A percentile compares a stretch with the other conserved stretches of the same genome.
These are phyloP conservation scores for Rhincodon typus DNA, from an alignment of 2,797 vertebrate species.

Conservation along the genomic window DNA sequence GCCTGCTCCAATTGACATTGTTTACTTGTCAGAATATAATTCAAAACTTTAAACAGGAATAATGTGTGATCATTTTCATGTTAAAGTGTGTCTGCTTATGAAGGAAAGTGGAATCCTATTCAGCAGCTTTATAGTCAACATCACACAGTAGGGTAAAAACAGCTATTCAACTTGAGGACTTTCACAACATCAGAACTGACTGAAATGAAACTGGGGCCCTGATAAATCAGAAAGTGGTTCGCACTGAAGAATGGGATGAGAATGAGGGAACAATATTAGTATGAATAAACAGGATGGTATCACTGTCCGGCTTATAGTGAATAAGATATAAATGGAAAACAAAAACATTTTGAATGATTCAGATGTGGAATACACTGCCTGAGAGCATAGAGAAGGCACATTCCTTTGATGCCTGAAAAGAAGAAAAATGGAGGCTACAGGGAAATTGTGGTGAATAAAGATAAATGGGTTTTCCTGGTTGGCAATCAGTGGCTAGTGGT, in stretches of 20 bases:
- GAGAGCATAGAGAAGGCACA: too few species aligned
- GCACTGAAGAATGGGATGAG: not conserved
- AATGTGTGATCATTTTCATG: not conserved
- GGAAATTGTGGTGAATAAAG: too few species aligned
- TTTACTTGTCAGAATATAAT: not conserved
- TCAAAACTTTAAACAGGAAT: not conserved
- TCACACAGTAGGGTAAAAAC: not conserved
- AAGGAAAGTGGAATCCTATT: not conserved
- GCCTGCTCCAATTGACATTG: not conserved
- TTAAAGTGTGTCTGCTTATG: too few species aligned
- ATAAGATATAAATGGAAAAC: not conserved
- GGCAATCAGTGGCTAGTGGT: too few species aligned
- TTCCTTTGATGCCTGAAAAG: too few species aligned
- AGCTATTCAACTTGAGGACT: not conserved
- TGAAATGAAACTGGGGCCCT: too few species aligned
- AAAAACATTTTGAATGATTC: too few species aligned
- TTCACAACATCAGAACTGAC: too few species aligned
- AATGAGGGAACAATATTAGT: not conserved
- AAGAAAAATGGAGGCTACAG: too few species aligned
- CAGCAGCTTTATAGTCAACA: not conserved
- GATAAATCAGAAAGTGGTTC: not conserved
- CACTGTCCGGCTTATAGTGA: too few species aligned
- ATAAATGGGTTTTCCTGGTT: too few species aligned
- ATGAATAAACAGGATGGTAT: not conserved
- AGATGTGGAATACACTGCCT: too few species aligned